These are phyloP conservation scores for Grantiella picta DNA, from an alignment of 2,113 vertebrate species.

Conservation along the genomic window DNA sequence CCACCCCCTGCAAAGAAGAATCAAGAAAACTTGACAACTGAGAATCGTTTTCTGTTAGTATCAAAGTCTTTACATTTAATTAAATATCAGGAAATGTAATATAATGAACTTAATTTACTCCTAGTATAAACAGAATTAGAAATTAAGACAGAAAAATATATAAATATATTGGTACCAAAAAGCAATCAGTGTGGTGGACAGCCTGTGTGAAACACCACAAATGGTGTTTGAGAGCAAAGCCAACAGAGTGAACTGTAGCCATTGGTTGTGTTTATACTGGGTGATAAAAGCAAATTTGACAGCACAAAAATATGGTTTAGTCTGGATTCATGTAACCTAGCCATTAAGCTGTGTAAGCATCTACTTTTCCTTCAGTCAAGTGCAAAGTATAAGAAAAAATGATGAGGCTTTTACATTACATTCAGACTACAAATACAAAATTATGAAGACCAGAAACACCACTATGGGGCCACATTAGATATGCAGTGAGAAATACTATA, in stretches of 20 bases:
- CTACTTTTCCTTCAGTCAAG: background rate
- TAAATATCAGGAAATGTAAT: background rate
- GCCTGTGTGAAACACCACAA: accelerated
- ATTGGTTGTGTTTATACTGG: background rate
- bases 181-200: background rate
- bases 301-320: background rate
- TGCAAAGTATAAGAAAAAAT: background rate
- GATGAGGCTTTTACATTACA: background rate
- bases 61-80: background rate
- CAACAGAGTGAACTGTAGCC: background rate
- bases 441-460: background rate
- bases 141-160: background rate
- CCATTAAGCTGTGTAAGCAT: background rate
- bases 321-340: background rate
- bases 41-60: background rate
- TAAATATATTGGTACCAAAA: background rate
- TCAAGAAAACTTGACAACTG: background rate
- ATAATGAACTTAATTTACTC: background rate
- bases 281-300: background rate
- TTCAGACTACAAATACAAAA: background rate
- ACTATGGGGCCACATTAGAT: background rate
- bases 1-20: accelerated
- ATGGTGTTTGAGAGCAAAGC: background rate
- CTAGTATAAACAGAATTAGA: background rate
- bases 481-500: background rate